Evolutionary conservation across 2,113 vertebrate genomes (phyloP), one percentile per base, ranked within the genome.

Genomic region (Myxocyprinus asiaticus): DNA sequence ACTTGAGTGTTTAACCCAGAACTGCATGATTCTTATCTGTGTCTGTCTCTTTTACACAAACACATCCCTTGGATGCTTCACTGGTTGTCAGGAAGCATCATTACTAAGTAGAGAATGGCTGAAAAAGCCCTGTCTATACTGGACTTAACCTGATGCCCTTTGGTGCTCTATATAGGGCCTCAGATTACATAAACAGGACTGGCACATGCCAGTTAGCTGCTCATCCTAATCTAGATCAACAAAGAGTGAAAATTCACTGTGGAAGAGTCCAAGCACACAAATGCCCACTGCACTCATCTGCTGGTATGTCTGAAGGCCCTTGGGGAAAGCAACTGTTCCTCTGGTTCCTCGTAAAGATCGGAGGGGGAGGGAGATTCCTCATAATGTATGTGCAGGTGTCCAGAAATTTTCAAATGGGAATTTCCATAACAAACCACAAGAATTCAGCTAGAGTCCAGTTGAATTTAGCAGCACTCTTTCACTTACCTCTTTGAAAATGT

Each of bases 141-240:
- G 86, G 88, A 86, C 85, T 90, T 87, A 91, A 89, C 88, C 80
- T 86, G 88, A 89, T n/a, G n/a, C n/a, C n/a, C n/a, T n/a, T n/a
- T n/a, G n/a, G n/a, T n/a, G n/a, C n/a, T n/a, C n/a, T n/a, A n/a
- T n/a, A n/a, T n/a, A n/a, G n/a, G n/a, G n/a, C n/a, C n/a, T n/a
- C n/a, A n/a, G n/a, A n/a, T n/a, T n/a, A n/a, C n/a, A n/a, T n/a
- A n/a, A n/a, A n/a, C n/a, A n/a, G n/a, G n/a, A n/a, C n/a, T n/a
- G 56, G 82, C 86, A 74, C 85, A 78, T 67, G 82, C 84, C 56
- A 15, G 6, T 9, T 10, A 48, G 56, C 14, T 12, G 14, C 47
- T 62, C 55, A 48, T 47, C 62, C 68, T 55, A 12, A 15, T n/a
- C 43, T 45, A 77, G 55, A 58, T 67, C 5, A 10, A 58, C 43